Conservation (phyloP, 2,113 vertebrate species). For the Sorex fumeus region DNA sequence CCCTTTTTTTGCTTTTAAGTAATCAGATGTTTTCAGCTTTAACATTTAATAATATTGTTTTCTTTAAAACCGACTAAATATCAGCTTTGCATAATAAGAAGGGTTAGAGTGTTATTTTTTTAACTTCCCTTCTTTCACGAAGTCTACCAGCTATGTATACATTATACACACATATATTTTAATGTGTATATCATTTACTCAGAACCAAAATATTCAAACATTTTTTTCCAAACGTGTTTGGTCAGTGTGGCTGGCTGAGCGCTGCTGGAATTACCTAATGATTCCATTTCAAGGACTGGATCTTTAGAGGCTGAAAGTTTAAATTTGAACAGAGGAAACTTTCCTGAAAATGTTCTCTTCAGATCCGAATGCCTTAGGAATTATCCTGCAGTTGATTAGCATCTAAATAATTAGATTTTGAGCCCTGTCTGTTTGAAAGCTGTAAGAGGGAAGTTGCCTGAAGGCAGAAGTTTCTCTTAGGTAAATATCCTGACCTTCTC, state of each 20-base stretch:
- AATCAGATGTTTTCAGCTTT: conserved; percentile 60
- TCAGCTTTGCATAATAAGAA: neutral
- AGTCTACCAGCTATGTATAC: neutral
- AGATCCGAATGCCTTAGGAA: conserved; percentile 85
- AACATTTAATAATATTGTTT: conserved; percentile 8
- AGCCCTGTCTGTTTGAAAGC: conserved; percentile 90
- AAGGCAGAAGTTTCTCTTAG: conserved; percentile 87
- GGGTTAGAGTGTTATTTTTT: neutral
- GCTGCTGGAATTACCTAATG: neutral
- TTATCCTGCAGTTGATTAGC: conserved; percentile 97
- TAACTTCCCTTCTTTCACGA: neutral
- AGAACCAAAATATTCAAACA: conserved; percentile 43
- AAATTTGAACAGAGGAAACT: conserved; percentile 63
- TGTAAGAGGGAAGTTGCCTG: conserved; percentile 91
- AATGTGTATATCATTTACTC: conserved; percentile 37
- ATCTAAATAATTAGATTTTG: conserved; percentile 96
- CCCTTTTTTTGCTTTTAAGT: neutral
- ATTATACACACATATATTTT: neutral
- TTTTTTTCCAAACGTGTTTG: conserved; percentile 51
- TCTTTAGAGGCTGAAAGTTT: conserved; percentile 53
- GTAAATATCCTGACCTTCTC: conserved; percentile 89
- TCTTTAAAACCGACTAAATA: neutral
- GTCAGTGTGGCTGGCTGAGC: neutral
- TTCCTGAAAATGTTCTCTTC: conserved; percentile 80
- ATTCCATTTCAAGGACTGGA: conserved; percentile 30